Conservation (phyloP, 2,797 vertebrate species). For the Gastrophryne carolinensis region DNA sequence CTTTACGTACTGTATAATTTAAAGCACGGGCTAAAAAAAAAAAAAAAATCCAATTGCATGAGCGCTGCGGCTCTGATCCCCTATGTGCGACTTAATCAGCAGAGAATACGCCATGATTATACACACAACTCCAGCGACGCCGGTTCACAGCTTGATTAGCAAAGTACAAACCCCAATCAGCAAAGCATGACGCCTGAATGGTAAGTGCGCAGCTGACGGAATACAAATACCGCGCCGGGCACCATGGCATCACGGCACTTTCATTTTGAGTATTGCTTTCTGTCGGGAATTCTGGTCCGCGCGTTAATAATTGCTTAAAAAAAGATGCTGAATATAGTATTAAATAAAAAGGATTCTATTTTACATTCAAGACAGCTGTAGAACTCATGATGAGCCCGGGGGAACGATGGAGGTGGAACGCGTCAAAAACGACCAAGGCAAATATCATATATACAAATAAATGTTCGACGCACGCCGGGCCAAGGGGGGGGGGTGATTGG, state of each 20-base stretch:
- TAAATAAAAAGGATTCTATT: too few relatives aligned
- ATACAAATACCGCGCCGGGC: constrained; percentile 25
- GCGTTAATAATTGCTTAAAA: background rate
- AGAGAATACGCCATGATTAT: constrained; percentile 67
- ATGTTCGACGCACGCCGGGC: too few relatives aligned
- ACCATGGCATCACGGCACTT: background rate
- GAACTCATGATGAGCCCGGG: too few relatives aligned
- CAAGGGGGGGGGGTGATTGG: too few relatives aligned
- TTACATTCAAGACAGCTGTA: too few relatives aligned
- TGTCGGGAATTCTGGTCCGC: background rate
- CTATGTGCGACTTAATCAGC: constrained; percentile 61
- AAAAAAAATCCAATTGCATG: constrained; percentile 58
- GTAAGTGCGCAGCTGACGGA: constrained; percentile 22
- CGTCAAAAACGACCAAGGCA: too few relatives aligned
- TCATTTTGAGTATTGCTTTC: background rate
- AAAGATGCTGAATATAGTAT: background rate
- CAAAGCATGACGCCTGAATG: constrained; percentile 46
- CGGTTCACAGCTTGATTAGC: constrained; percentile 62
- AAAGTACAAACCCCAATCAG: constrained; percentile 58
- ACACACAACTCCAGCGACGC: constrained; percentile 64
- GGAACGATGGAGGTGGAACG: too few relatives aligned
- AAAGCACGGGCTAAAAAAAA: constrained; percentile 55
- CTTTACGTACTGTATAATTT: constrained; percentile 65
- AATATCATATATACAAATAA: too few relatives aligned
- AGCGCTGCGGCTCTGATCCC: constrained; percentile 55